Evolutionary conservation across 2,797 vertebrate species (phyloP).

Genomic region (Dallia pectoralis): DNA sequence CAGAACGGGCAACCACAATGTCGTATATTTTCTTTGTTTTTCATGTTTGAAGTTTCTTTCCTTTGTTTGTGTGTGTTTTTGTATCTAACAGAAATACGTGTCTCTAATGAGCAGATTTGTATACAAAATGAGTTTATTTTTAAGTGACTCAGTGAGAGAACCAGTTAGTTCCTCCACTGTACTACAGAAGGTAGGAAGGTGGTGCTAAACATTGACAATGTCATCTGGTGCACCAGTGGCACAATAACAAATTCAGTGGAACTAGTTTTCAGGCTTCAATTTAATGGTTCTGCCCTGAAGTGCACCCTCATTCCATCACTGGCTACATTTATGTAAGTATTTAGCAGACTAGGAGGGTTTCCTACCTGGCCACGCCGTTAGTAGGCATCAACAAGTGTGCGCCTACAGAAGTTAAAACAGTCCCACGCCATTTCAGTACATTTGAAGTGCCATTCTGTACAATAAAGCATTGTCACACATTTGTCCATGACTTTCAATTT

Average conservation of each 20-base stretch:
- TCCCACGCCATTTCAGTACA: not conserved
- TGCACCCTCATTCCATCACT: no score
- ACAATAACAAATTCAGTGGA: no score
- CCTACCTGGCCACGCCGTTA: not conserved
- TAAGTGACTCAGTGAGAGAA: constrained; percentile 10
- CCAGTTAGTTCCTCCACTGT: constrained; percentile 6
- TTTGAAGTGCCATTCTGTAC: constrained; percentile 5
- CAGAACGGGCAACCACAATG: constrained; percentile 31
- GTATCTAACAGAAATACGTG: constrained; percentile 51
- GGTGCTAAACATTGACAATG: not conserved
- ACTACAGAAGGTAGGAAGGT: not conserved
- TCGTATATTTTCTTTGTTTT: constrained; percentile 20
- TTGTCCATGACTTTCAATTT: not conserved
- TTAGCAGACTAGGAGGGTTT: not conserved
- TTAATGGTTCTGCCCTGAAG: no score
- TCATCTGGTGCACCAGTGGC: not conserved
- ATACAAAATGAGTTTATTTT: constrained; percentile 50
- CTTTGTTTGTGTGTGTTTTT: constrained; percentile 46
- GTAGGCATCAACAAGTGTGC: not conserved
- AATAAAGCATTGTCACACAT: not conserved
- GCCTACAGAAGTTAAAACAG: not conserved
- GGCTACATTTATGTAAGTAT: no score
- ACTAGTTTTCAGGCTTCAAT: no score
- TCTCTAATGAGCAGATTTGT: constrained; percentile 51
- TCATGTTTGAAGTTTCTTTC: constrained; percentile 34